Evolutionary conservation across 2,797 vertebrate species (phyloP), one percentile per base, ranked within the genome.

Genomic region (Phoebastria nigripes): DNA sequence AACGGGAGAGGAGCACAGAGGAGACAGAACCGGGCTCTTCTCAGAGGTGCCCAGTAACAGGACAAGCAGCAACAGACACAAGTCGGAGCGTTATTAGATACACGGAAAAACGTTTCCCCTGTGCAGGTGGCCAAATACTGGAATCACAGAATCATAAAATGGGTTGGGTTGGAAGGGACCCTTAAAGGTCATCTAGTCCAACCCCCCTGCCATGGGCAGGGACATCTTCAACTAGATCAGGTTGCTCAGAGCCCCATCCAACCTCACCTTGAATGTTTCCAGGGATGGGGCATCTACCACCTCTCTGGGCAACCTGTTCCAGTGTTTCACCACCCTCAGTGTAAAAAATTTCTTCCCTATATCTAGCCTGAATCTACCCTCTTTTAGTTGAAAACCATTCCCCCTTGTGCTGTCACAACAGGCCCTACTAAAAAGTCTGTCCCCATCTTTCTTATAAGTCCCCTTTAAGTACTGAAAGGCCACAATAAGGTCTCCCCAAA

Each of bases 401-500:
- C 3, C 25, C 15, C 17, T 56, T 44, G 14, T 51, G 33, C 56
- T 56, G 6, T 35, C 1, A 0, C 77, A 22, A 58, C 33, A 41
- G 35, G 13, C 31, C 20, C 11, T n/a, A 5, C 13, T 86, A 39
- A 63, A 73, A 80, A 13, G 16, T 18, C 3, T 51, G 4, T n/a
- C 16, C 26, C 24, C 19, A 15, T 55, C 35, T 67, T 85, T 80
- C 22, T 35, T 20, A 17, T 17, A 79, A 5, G 16, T 18, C 12
- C 7, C 47, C 37, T 69, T 69, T 19, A 63, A n/a, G 51, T 26
- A 44, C 12, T 35, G 44, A 8, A 44, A 71, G 28, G 25, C 29
- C 1, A 2, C 66, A 35, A 3, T 26, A 51, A 81, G 25, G n/a
- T 49, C 25, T 70, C 33, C 24, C 42, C 0, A 0, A 12, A 70